Base-by-base conservation (phyloP, 2,888 invertebrate species). In the Amphipyra tragopoginis region DNA sequence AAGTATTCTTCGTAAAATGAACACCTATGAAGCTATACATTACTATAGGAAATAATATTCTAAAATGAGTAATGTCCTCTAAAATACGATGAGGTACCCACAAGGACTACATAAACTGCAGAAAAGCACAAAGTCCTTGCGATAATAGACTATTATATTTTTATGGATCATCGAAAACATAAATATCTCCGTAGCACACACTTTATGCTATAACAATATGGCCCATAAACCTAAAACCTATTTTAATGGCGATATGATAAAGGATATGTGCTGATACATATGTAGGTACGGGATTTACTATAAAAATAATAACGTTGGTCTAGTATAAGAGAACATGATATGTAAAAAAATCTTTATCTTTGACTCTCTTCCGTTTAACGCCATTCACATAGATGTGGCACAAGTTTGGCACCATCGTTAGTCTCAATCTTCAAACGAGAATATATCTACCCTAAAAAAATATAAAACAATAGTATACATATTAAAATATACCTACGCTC, bases 231-330 rank as follows among this genome's bases (percentile, higher is more conserved):
- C 77, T 81, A 84, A 87, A 86, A 79, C 81, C 81, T 80, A 82
- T 78, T 83, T 80, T 81, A 81, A 79, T 76, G 80, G 75, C 80
- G 90, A 90, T 91, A 91, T 91, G 90, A 82, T 81, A 78, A 79
- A 82, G 82, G 90, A 91, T 90, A 90, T 90, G 89, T 84, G 70
- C 61, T 47, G 68, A 73, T 68, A 74, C 43, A 65, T 21, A 21
- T 21, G 21, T n/a, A n/a, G n/a, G n/a, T 68, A 69, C 5, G 26
- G 58, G 43, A 51, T 60, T 50, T 51, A 65, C 13, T 58, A 74
- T 56, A 63, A 59, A 71, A 63, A 56, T 53, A 55, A 77, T 58
- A 65, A 69, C 55, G 70, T 72, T 64, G 70, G 54, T 71, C 70
- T 75, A 79, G 55, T 49, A 42, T 64, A 75, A 29, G 45, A 64